These are phyloP conservation scores for Thysanoteuthis rhombus DNA, from an alignment of 2,888 invertebrate species.

Conservation along the genomic window DNA sequence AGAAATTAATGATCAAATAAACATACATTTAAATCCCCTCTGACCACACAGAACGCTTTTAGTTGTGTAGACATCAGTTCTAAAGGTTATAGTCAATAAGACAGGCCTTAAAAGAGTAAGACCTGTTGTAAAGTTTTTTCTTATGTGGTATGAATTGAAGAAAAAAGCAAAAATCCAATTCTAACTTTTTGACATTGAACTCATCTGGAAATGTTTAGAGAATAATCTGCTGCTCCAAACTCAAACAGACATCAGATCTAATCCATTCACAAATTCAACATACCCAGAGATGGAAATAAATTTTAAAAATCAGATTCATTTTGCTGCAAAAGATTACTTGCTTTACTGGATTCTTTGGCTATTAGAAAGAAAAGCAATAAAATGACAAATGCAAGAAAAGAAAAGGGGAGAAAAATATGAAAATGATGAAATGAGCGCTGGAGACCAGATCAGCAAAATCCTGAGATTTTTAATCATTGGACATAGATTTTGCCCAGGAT, in stretches of 20 bases:
- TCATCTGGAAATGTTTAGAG: neutral
- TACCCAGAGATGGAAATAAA: neutral
- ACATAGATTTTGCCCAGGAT: too few species aligned
- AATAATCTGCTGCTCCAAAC: neutral
- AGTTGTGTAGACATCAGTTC: neutral
- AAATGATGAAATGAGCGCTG: neutral
- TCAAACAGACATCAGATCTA: neutral
- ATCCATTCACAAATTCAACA: neutral
- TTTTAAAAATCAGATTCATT: neutral
- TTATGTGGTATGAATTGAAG: neutral
- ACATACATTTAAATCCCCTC: neutral
- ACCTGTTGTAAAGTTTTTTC: neutral
- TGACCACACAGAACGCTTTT: neutral
- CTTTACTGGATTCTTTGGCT: neutral
- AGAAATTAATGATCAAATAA: slow-evolving; percentile 12
- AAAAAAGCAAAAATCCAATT: neutral
- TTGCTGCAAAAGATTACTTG: neutral
- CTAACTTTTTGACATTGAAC: neutral
- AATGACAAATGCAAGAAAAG: neutral
- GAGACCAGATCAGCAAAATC: neutral
- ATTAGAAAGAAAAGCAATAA: neutral
- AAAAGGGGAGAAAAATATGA: neutral
- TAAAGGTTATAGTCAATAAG: neutral
- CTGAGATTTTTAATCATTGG: neutral
- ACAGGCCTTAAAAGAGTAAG: neutral